Percentiles rank a stretch among this genome's conserved stretches.
These are phyloP conservation scores for Nerophis ophidion DNA, from an alignment of 2,113 vertebrate genomes.

Conservation along the genomic window DNA sequence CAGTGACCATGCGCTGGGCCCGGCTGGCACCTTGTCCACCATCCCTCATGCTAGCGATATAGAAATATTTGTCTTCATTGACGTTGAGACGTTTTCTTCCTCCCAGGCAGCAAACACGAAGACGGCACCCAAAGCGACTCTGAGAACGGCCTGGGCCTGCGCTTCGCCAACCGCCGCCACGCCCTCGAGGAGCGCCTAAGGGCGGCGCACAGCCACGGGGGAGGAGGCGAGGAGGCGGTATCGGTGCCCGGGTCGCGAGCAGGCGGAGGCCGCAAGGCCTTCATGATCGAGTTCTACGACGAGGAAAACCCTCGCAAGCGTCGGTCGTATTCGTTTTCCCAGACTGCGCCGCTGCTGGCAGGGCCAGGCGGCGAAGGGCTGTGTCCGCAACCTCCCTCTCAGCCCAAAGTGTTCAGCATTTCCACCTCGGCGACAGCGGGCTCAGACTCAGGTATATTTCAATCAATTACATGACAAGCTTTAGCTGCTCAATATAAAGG, in stretches of 20 bases:
- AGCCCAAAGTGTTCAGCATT: slow-evolving; percentile 72
- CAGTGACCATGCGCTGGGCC: slow-evolving; percentile 51
- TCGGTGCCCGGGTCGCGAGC: slow-evolving; percentile 46
- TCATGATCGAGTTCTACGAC: slow-evolving; percentile 93
- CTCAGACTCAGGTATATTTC: slow-evolving; percentile 51
- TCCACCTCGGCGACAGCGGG: slow-evolving; percentile 58
- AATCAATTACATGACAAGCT: too few relatives aligned
- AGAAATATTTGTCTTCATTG: neutral
- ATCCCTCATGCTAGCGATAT: slow-evolving; percentile 1
- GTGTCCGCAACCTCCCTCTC: slow-evolving; percentile 77
- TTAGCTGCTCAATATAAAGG: too few relatives aligned
- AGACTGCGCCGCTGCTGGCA: slow-evolving; percentile 72
- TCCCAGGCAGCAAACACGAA: slow-evolving; percentile 91
- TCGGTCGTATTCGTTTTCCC: slow-evolving; percentile 89
- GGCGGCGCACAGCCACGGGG: slow-evolving; percentile 65
- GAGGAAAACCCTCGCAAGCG: slow-evolving; percentile 89
- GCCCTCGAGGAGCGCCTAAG: slow-evolving; percentile 84
- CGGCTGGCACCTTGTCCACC: slow-evolving; percentile 42
- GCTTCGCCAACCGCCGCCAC: slow-evolving; percentile 79
- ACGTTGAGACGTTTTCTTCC: slow-evolving; percentile 5
- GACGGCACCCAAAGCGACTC: slow-evolving; percentile 98
- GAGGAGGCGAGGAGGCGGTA: slow-evolving; percentile 41
- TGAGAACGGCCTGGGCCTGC: slow-evolving; percentile 84
- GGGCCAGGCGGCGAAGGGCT: slow-evolving; percentile 74
- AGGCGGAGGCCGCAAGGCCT: slow-evolving; percentile 76